Evolutionary conservation across 1,140 invertebrate genomes (phyloP).

Genomic region (Magallana gigas): DNA sequence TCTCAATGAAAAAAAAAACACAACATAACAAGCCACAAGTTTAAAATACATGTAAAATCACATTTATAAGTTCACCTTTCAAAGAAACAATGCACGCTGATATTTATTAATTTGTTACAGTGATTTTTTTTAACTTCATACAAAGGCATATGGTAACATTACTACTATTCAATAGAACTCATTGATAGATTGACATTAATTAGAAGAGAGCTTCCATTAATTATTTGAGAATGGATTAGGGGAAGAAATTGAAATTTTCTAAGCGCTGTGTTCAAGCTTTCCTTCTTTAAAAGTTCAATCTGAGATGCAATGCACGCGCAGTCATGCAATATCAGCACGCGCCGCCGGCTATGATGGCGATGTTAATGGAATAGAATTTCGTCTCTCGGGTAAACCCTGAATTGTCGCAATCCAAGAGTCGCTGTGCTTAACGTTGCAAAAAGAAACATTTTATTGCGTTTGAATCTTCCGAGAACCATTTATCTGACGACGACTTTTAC

Average conservation of each 20-base stretch:
- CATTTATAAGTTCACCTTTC: too few relatives aligned
- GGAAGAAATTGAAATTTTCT: background rate
- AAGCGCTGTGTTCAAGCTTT: background rate
- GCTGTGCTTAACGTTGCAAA: background rate
- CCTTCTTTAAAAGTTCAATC: background rate
- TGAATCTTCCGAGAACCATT: background rate
- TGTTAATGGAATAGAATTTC: constrained; percentile 24
- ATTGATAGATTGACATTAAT: constrained; percentile 10
- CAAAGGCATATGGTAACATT: too few relatives aligned
- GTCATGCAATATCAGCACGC: constrained; percentile 20
- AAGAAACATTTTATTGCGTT: constrained; percentile 15
- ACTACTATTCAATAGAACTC: background rate
- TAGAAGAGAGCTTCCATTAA: background rate
- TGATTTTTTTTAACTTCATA: too few relatives aligned
- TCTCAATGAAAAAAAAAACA: too few relatives aligned
- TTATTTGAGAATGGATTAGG: constrained; percentile 17
- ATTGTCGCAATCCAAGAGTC: background rate
- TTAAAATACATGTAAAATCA: too few relatives aligned
- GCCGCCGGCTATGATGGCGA: background rate
- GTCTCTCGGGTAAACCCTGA: constrained; percentile 24
- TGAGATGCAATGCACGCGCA: constrained; percentile 14
- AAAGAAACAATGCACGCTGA: too few relatives aligned
- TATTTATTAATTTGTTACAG: too few relatives aligned
- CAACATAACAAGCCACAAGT: too few relatives aligned
- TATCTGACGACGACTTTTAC: background rate